Conservation (phyloP, 2,888 invertebrate species). For the Tricholauxania praeusta region DNA sequence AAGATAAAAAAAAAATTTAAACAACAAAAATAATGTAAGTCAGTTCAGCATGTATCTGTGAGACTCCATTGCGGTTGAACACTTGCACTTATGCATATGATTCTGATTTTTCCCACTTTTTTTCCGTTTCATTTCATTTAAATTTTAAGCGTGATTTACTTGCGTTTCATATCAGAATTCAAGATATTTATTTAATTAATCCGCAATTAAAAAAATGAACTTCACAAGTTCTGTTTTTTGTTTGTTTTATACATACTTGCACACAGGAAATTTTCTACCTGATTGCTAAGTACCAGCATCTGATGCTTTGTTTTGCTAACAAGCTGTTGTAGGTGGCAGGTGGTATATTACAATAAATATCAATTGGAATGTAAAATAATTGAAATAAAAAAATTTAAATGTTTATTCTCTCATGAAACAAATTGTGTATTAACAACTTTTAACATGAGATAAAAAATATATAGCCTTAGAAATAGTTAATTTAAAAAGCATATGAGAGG, state of each 20-base stretch:
- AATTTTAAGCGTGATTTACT: constrained; percentile 16
- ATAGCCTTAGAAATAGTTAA: too few relatives aligned
- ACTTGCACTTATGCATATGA: constrained; percentile 19
- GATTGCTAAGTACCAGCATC: not conserved
- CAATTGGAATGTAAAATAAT: not conserved
- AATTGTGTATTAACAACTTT: too few relatives aligned
- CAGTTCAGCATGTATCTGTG: constrained; percentile 7
- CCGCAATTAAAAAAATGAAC: not conserved
- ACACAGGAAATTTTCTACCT: too few relatives aligned
- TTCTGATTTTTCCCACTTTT: not conserved
- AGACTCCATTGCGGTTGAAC: not conserved
- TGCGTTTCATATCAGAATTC: not conserved
- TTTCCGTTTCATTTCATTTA: not conserved
- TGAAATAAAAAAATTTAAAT: too few relatives aligned
- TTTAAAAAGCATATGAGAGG: too few relatives aligned
- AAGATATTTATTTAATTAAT: constrained; percentile 29
- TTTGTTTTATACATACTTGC: too few relatives aligned
- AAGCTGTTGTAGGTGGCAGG: not conserved
- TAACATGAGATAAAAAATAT: too few relatives aligned
- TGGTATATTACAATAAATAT: not conserved
- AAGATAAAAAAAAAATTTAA: not conserved
- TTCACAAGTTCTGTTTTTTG: not conserved
- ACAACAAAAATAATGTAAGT: not conserved
- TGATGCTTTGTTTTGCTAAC: not conserved
- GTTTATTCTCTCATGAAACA: too few relatives aligned